Evolutionary conservation across 2,888 invertebrate species (phyloP), one percentile per base, ranked within the genome.

Genomic region (Norana najaformis): DNA sequence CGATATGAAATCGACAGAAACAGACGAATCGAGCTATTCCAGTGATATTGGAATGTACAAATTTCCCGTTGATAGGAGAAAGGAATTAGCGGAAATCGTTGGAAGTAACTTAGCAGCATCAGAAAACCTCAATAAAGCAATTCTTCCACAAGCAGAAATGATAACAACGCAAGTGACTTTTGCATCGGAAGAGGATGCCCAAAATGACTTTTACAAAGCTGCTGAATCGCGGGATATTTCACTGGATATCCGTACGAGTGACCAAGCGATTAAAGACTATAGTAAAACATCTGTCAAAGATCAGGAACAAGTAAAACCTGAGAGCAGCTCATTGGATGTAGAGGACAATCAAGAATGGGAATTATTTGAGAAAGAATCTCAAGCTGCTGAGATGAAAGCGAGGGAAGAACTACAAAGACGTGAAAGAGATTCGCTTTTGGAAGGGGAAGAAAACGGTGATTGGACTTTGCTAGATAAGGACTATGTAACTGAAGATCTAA

Each of bases 391-490:
- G 69, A 11, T 69, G 69, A 69, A 69, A 69, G 30, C 30, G 30
- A 69, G 69, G 69, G 69, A 69, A 69, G 69, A 69, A n/a, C 69
- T n/a, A 13, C 69, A 69, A n/a, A n/a, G n/a, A 69, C 69, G n/a
- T 8, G 69, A 69, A n/a, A 69, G 69, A n/a, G 16, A 69, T 8
- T 69, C n/a, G 69, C 69, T 69, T 30, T 69, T 69, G 69, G 69
- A 69, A 69, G 69, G 69, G 30, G 69, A 69, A n/a, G 69, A 69
- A 69, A n/a, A n/a, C n/a, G 69, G 69, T n/a, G 69, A 69, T 69
- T 69, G 69, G 69, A 69, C 69, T 30, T n/a, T 69, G 69, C 0
- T 69, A 69, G 69, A 69, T n/a, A 69, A 69, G 69, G 69, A 69
- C 13, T 69, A 69, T n/a, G 69, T 69, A 69, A n/a, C 30, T 8